phyloP scores from a whole-genome alignment of 2,113 vertebrate genomes.

The Marmota monax region DNA sequence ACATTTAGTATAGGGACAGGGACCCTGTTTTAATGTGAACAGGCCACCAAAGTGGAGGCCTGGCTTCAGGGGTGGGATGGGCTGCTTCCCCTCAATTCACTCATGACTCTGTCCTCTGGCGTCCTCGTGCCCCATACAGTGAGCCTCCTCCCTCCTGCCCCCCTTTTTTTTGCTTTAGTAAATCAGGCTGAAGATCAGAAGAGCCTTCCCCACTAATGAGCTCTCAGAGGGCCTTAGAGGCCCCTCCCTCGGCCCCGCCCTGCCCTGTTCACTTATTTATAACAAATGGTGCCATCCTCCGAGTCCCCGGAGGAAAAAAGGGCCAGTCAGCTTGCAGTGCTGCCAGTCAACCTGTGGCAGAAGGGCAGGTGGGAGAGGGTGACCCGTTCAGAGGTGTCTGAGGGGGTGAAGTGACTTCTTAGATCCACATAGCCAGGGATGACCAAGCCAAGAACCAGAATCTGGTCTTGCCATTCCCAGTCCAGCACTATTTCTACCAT shows the following conservation, averaged over 20 bases:
- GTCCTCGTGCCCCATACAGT: neutral
- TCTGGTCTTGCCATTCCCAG: neutral
- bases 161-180: conserved; percentile 56
- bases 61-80: neutral
- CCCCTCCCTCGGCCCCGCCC: conserved; percentile 49
- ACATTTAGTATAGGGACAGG: neutral
- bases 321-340: neutral
- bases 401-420: neutral
- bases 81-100: neutral
- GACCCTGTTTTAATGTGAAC: neutral
- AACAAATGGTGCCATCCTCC: neutral
- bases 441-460: neutral
- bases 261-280: conserved; percentile 53
- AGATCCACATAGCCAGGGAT: too few relatives aligned
- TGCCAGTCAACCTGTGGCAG: neutral
- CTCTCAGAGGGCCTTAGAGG: conserved; percentile 85
- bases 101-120: neutral
- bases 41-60: neutral
- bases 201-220: conserved; percentile 89
- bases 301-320: neutral
- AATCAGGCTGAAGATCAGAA: conserved; percentile 72
- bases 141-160: too few relatives aligned
- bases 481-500: rapidly evolving
- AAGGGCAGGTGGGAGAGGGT: neutral
- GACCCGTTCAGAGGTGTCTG: neutral